phyloP scores from a whole-genome alignment of 1,140 invertebrate species.

The Cyphomyrmex costatus region DNA sequence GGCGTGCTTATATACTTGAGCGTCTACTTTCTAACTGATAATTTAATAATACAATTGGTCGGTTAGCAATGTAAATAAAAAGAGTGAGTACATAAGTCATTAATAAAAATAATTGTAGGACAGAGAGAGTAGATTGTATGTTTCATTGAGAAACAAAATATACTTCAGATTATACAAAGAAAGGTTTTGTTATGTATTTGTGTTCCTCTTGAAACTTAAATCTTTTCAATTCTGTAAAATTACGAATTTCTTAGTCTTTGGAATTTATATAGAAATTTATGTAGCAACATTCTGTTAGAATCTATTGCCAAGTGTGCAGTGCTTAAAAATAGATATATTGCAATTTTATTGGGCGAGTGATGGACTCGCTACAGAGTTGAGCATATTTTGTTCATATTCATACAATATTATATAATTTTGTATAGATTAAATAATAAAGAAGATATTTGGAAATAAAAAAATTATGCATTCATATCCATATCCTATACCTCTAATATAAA shows the following conservation, averaged over 20 bases:
- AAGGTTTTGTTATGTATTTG: neutral
- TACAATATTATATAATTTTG: slow-evolving; percentile 17
- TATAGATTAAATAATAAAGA: slow-evolving; percentile 52
- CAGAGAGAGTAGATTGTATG: too few species aligned
- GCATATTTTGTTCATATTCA: slow-evolving; percentile 40
- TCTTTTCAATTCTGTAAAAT: neutral
- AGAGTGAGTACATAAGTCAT: too few species aligned
- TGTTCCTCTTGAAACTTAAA: neutral
- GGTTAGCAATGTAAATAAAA: too few species aligned
- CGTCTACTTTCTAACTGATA: too few species aligned
- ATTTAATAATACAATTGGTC: too few species aligned
- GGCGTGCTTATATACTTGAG: too few species aligned
- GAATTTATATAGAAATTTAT: neutral
- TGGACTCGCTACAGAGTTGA: slow-evolving; percentile 7
- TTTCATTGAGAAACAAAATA: too few species aligned
- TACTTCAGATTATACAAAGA: neutral
- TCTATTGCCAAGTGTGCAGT: slow-evolving; percentile 10
- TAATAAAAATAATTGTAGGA: too few species aligned
- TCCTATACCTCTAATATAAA: slow-evolving; percentile 12
- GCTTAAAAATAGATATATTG: slow-evolving; percentile 16
- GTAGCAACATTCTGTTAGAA: neutral
- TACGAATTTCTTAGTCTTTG: neutral
- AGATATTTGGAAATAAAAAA: slow-evolving; percentile 26
- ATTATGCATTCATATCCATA: neutral
- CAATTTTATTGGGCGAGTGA: slow-evolving; percentile 16